A percentile compares a stretch with the other conserved stretches of the same genome.
Evolutionary conservation across 2,888 invertebrate species (phyloP).

Genomic region (Cerceris rybyensis): DNA sequence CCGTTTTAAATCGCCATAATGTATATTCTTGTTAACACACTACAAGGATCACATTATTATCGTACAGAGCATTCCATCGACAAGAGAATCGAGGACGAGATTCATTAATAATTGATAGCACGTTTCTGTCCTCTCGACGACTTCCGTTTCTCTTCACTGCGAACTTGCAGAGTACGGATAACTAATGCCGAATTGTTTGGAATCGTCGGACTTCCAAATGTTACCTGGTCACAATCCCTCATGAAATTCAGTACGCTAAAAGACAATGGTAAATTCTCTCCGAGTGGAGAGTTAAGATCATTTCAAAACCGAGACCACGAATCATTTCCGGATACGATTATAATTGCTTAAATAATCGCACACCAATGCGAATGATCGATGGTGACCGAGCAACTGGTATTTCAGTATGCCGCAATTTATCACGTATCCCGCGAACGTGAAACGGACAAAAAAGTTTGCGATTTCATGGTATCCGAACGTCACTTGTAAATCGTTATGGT

Average conservation of each 20-base stretch:
- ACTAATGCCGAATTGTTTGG: constrained; percentile 38
- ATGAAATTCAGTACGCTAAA: background rate
- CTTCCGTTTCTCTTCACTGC: constrained; percentile 48
- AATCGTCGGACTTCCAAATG: constrained; percentile 6
- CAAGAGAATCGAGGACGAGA: constrained; percentile 48
- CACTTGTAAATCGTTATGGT: too few relatives aligned
- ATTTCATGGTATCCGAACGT: too few relatives aligned
- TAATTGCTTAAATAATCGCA: constrained; percentile 23
- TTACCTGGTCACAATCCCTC: constrained; percentile 7
- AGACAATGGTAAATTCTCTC: background rate
- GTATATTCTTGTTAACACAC: constrained; percentile 5
- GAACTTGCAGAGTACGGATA: constrained; percentile 29
- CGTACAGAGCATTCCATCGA: constrained; percentile 25
- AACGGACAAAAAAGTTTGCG: too few relatives aligned
- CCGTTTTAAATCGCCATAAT: background rate
- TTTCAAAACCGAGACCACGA: background rate
- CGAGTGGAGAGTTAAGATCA: background rate
- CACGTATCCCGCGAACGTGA: too few relatives aligned
- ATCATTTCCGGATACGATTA: constrained; percentile 24
- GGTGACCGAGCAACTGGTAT: background rate
- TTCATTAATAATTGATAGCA: constrained; percentile 65
- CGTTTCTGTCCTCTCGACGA: constrained; percentile 46
- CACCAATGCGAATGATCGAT: constrained; percentile 24
- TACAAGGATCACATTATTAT: background rate
- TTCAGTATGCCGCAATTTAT: too few relatives aligned